These are phyloP conservation scores for Rhadina sibilatrix DNA, from an alignment of 2,113 vertebrate species.

Conservation along the genomic window DNA sequence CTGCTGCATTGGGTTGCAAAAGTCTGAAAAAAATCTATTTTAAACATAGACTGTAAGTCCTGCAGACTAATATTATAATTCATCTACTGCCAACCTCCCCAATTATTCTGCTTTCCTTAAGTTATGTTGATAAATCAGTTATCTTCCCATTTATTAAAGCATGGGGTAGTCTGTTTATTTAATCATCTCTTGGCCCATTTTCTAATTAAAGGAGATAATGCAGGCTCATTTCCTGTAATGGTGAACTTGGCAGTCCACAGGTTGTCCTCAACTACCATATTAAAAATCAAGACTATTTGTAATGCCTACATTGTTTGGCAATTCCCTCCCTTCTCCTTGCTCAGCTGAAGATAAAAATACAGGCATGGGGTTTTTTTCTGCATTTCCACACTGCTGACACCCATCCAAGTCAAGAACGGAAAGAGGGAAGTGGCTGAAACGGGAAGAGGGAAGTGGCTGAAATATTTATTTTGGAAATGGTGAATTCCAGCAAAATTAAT, in stretches of 20 bases:
- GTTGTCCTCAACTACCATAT: background rate
- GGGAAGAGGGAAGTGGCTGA: background rate
- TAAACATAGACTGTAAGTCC: background rate
- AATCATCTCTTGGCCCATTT: slow-evolving; percentile 37
- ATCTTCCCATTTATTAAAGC: slow-evolving; percentile 4
- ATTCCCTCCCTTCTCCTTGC: background rate
- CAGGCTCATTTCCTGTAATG: slow-evolving; percentile 12
- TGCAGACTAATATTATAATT: background rate
- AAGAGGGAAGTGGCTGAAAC: too few species aligned
- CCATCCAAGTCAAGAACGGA: background rate
- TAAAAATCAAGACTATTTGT: slow-evolving; percentile 6
- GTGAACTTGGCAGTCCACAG: background rate
- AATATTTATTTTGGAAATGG: background rate
- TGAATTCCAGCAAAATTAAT: background rate
- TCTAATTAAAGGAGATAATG: slow-evolving; percentile 48
- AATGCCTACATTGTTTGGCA: background rate
- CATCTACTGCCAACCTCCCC: background rate
- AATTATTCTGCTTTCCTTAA: background rate
- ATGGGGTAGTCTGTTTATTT: slow-evolving; percentile 4
- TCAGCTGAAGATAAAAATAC: background rate
- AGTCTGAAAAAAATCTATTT: slow-evolving; percentile 7
- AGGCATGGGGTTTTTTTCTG: background rate
- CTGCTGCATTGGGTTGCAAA: background rate
- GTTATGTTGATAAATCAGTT: slow-evolving; percentile 40
- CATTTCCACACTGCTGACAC: background rate